A percentile compares a stretch with the other conserved stretches of the same genome.
phyloP scores from a whole-genome alignment of 2,888 invertebrate species.

The Hetaerina titia region DNA sequence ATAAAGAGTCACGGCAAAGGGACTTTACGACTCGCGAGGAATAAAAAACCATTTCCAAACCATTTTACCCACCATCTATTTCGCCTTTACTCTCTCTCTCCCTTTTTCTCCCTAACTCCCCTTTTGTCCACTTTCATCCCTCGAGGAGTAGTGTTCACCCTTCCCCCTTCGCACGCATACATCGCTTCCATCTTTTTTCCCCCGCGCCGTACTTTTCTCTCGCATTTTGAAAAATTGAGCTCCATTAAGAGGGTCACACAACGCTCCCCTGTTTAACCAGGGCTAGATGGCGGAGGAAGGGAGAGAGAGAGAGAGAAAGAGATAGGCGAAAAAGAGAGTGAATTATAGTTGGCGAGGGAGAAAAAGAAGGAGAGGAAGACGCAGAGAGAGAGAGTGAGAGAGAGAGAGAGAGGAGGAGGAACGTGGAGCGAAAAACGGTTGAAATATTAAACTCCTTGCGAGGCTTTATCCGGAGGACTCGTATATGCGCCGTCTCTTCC shows the following conservation, averaged over 20 bases:
- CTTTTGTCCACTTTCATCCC: not conserved
- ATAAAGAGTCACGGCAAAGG: not conserved
- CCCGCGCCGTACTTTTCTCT: not conserved
- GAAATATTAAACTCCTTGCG: constrained; percentile 48
- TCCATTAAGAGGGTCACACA: not conserved
- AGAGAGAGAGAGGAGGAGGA: not conserved
- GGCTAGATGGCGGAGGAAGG: not conserved
- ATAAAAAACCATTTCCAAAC: not conserved
- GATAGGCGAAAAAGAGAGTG: not conserved
- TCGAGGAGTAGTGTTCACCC: not conserved
- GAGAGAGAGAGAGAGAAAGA: not conserved
- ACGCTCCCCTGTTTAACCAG: not conserved
- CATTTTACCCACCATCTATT: not conserved
- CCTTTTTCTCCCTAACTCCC: not conserved
- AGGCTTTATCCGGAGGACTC: not conserved
- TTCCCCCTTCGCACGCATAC: not conserved
- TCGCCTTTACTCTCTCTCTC: too few relatives aligned
- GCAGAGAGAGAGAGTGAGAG: not conserved
- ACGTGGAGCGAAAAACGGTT: not conserved
- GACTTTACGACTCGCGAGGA: not conserved
- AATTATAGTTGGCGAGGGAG: not conserved
- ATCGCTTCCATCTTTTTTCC: not conserved
- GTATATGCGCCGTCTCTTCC: not conserved
- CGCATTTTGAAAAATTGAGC: constrained; percentile 28
- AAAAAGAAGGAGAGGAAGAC: not conserved